Conservation (phyloP, 2,113 vertebrate species). For the Arenaria interpres region DNA sequence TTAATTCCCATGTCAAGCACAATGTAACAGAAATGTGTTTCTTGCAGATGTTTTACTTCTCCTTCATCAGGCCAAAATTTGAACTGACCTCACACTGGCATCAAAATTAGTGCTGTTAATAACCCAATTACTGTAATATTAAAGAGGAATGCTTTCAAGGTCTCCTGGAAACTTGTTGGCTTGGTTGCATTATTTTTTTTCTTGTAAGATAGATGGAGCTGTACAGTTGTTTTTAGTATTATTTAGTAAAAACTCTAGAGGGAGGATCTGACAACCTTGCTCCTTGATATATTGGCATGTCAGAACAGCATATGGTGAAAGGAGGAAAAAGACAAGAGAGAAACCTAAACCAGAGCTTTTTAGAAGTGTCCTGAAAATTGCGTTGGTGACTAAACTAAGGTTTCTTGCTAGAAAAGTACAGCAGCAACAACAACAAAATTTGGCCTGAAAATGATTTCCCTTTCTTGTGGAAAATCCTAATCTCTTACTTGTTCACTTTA, state of each 20-base stretch:
- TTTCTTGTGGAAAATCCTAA: background rate
- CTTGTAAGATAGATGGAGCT: background rate
- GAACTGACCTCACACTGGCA: background rate
- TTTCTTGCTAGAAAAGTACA: background rate
- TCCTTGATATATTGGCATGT: background rate
- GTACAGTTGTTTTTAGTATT: background rate
- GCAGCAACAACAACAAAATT: background rate
- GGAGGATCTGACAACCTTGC: background rate
- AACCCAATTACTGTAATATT: background rate
- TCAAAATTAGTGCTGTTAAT: background rate
- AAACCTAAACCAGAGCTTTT: background rate
- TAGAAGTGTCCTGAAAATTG: background rate
- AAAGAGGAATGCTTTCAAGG: background rate
- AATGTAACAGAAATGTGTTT: background rate
- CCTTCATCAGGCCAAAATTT: background rate
- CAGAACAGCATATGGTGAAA: slow-evolving; percentile 24
- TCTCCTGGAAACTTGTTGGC: background rate
- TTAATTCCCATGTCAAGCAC: background rate
- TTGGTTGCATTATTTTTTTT: background rate
- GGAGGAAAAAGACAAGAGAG: background rate
- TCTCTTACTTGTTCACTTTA: background rate
- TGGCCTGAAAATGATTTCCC: background rate
- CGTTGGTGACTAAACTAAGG: background rate
- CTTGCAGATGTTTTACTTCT: background rate
- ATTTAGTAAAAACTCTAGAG: background rate